These are phyloP conservation scores for Martes martes DNA, from an alignment of 2,113 vertebrate genomes.

Conservation along the genomic window DNA sequence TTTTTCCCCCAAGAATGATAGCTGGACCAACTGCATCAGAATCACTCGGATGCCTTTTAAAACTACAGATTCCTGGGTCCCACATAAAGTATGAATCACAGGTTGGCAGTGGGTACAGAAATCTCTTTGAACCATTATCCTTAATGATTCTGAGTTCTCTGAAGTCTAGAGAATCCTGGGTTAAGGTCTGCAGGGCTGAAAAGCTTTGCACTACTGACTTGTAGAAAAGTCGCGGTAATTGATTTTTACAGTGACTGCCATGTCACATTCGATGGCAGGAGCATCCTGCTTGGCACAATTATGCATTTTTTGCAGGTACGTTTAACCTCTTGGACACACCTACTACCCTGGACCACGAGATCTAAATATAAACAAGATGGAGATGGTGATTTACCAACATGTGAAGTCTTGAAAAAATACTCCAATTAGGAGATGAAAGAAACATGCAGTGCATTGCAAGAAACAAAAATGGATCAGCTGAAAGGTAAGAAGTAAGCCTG, in stretches of 20 bases:
- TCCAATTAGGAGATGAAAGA: background rate
- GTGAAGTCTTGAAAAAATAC: background rate
- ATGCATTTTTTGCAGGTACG: background rate
- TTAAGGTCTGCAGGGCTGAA: background rate
- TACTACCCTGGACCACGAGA: background rate
- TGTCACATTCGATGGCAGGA: background rate
- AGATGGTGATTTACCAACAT: background rate
- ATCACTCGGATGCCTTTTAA: background rate
- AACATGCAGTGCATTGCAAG: background rate
- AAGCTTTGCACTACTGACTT: background rate
- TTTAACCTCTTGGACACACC: background rate
- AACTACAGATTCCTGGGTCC: background rate
- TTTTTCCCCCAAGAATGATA: background rate
- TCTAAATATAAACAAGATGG: constrained; percentile 9
- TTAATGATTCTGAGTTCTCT: background rate
- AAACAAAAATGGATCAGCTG: background rate
- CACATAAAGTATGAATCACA: background rate
- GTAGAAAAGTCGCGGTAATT: background rate
- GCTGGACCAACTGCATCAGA: background rate
- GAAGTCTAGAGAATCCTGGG: background rate
- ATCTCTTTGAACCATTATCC: background rate
- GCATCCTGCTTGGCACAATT: background rate
- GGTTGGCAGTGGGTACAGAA: background rate
- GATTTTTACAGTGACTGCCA: background rate
- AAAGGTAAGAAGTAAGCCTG: background rate